Evolutionary conservation across 35 echinoderm and acorn worm species (phyloP), one percentile per base, ranked within the genome.

Genomic region (Lytechinus pictus): DNA sequence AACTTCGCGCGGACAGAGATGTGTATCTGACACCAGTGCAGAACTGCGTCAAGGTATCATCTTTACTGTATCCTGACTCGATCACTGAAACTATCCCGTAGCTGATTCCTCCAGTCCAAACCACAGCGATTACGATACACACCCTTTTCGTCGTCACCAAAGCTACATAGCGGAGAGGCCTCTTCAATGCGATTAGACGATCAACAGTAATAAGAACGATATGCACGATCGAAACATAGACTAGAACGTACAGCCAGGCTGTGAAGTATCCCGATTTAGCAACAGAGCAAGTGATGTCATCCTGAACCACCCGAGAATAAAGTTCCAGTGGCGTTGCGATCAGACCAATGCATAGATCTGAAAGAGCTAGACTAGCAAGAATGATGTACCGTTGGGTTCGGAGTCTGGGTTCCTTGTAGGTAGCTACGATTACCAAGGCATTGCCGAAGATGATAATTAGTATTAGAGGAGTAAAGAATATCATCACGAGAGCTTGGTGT

Each of bases 331-430:
- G 97, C 16, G 96, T 52, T 4, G 94, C 86, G 8, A 97, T 29
- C 6, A 95, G 52, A 24, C 96, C 96, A 28, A 94, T 97, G 10
- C 95, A 93, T 27, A 97, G 24, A 58, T 97, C 97, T 52, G 92
- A 61, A 8, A 96, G 52, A 9, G 97, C 95, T 19, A 97, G 87
- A 89, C 97, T 97, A 55, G 87, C 51, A 9, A 97, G 27, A 24
- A 96, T 94, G 52, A 94, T 94, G 60, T 97, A 92, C 14, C 72
- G 94, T 52, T 91, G 95, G 27, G 79, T 94, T 8, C 95, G 91
- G 54, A 97, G 97, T 28, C 89, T 89, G 14, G 52, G 87, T 5
- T 96, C 87, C n/a, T 33, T 96, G 5, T 53, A 28, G 86, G 96
- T 92, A 27, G 97, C 92, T 8, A 95, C 27, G 92, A 97, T 97